A percentile compares a stretch with the other conserved stretches of the same genome.
Conservation (phyloP, 1,140 invertebrate species). For the Meloidogyne chitwoodi region DNA sequence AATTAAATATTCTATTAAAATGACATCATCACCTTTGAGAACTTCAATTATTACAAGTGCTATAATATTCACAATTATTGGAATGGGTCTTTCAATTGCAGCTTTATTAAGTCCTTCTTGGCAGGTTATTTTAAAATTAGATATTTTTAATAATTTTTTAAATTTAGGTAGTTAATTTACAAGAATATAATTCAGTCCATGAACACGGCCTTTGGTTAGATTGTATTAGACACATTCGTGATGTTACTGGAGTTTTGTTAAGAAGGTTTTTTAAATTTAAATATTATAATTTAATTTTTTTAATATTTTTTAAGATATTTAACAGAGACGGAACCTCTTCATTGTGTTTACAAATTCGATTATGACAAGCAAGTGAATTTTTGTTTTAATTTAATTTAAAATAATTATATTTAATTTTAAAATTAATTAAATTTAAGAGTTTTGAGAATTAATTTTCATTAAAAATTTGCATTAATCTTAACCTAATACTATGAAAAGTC, state of each 20-base stretch:
- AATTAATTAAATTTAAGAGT: too few species aligned
- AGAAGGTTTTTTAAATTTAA: constrained; percentile 38
- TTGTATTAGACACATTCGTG: constrained; percentile 52
- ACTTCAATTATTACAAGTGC: constrained; percentile 45
- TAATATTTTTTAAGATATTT: constrained; percentile 38
- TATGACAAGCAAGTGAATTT: constrained; percentile 47
- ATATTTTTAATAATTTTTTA: not conserved
- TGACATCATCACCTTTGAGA: constrained; percentile 1
- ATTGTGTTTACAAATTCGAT: constrained; percentile 60
- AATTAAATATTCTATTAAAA: too few species aligned
- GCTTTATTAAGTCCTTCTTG: constrained; percentile 56
- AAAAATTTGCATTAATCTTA: too few species aligned
- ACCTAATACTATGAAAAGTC: too few species aligned
- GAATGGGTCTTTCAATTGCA: constrained; percentile 56
- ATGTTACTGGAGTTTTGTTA: constrained; percentile 52
- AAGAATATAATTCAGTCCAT: constrained; percentile 59
- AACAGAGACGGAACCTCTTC: constrained; percentile 53
- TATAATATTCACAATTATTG: constrained; percentile 51
- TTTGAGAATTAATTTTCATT: too few species aligned
- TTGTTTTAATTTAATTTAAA: too few species aligned
- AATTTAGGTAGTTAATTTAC: constrained; percentile 47
- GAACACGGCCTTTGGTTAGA: constrained; percentile 59
- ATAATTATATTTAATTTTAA: too few species aligned
- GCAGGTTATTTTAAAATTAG: too few species aligned
- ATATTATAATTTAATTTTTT: not conserved